These are phyloP conservation scores for Lissocephala sabroskyi DNA, from an alignment of 2,888 invertebrate species.

Conservation along the genomic window DNA sequence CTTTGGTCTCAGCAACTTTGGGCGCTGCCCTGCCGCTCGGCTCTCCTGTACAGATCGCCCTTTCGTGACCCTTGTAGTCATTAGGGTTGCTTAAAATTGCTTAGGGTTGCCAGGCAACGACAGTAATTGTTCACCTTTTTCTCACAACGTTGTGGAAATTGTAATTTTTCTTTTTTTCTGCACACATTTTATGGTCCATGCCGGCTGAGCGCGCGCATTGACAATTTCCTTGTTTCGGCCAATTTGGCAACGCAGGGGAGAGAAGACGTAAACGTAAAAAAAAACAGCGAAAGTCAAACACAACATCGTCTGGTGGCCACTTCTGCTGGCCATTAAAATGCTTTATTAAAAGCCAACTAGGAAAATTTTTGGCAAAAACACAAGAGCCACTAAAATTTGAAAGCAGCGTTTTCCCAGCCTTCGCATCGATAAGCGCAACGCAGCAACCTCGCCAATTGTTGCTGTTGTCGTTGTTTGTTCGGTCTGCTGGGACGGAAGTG, in stretches of 20 bases:
- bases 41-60: too few species aligned
- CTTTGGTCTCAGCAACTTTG: background rate
- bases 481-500: slow-evolving; percentile 21
- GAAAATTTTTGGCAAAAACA: slow-evolving; percentile 26
- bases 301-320: slow-evolving; percentile 28
- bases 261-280: too few species aligned
- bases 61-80: too few species aligned
- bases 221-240: slow-evolving; percentile 45
- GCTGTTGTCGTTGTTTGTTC: slow-evolving; percentile 2
- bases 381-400: slow-evolving; percentile 5
- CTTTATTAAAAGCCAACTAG: slow-evolving; percentile 44
- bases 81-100: too few species aligned
- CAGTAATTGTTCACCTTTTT: too few species aligned
- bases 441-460: background rate
- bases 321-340: slow-evolving; percentile 41
- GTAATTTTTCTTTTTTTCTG: too few species aligned
- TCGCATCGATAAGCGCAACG: slow-evolving; percentile 29
- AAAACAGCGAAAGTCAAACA: slow-evolving; percentile 44
- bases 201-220: slow-evolving; percentile 29
- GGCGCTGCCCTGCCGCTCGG: background rate
- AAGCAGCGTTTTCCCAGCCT: slow-evolving; percentile 34
- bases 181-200: too few species aligned
- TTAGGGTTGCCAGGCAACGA: too few species aligned
- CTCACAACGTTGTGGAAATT: too few species aligned
- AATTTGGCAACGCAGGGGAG: slow-evolving; percentile 40